Evolutionary conservation across 1,140 invertebrate species (phyloP), one percentile per base, ranked within the genome.

Genomic region (Plodia interpunctella): DNA sequence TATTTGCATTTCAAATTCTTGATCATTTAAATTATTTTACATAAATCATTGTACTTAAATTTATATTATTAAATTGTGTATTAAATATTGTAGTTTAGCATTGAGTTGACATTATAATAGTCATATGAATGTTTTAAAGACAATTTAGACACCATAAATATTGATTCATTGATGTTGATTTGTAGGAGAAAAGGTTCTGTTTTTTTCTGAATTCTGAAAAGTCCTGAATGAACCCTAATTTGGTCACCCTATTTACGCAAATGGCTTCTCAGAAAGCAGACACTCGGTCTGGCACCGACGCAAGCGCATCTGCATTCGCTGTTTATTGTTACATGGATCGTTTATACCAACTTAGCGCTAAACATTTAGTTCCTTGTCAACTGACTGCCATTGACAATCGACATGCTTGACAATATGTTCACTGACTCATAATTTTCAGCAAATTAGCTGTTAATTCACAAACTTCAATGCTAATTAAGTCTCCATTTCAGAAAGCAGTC

Each of bases 271-370:
- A 68, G 66, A 73, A 76, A 60, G 60, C 76, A 80, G 83, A 83
- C 83, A 83, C 77, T 80, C 80, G 72, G 83, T 87, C 83, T 85
- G 83, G 66, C 62, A 60, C 62, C 62, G 67, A n/a, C 72, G 62
- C 64, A 59, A 49, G 60, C 60, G 65, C 59, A 56, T 76, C 73
- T 44, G 38, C 81, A 79, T 84, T 67, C 75, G 78, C 19, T 25
- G 51, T 25, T 53, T 10, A 25, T 53, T 25, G 21, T 20, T n/a
- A 11, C 20, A 20, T 18, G 51, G 11, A n/a, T 0, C 21, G 19
- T 25, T n/a, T 53, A 53, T 20, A 53, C 20, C 5, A 51, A 11
- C 49, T 51, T 11, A 0, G 49, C 49, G 15, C 18, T 51, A 5
- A 51, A 17, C 18, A 51, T 20, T 51, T 51, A 20, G 49, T 51